phyloP scores from a whole-genome alignment of 2,113 vertebrate genomes.

The Gila orcuttii region DNA sequence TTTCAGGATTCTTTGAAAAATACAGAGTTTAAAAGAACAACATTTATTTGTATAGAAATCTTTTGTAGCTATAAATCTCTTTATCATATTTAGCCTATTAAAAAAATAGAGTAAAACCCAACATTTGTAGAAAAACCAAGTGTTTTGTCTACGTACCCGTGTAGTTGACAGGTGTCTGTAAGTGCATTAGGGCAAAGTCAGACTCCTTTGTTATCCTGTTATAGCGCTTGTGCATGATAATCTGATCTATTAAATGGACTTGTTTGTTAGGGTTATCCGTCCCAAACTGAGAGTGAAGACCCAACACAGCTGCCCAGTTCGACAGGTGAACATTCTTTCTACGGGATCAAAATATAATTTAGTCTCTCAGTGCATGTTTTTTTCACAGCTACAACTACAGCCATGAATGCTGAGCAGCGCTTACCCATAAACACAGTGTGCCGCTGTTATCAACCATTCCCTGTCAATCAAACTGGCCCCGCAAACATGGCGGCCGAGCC shows the following conservation, averaged over 20 bases:
- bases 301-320: conserved; percentile 81
- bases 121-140: neutral
- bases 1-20: no score
- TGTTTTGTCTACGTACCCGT: conserved; percentile 73
- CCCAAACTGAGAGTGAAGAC: conserved; percentile 76
- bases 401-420: neutral
- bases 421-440: conserved; percentile 93
- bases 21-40: neutral
- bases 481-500: conserved; percentile 70
- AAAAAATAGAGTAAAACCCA: neutral
- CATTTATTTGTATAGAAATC: neutral
- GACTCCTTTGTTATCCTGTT: conserved; percentile 79
- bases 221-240: conserved; percentile 85
- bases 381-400: neutral
- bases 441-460: conserved; percentile 89
- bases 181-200: conserved; percentile 89
- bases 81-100: neutral
- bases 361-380: neutral
- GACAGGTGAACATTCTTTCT: conserved; percentile 83
- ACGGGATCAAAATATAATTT: conserved; percentile 26
- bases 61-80: neutral
- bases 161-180: conserved; percentile 79
- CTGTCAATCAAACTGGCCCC: conserved; percentile 83
- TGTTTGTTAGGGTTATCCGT: conserved; percentile 63
- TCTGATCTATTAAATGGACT: conserved; percentile 71